A percentile compares a stretch with the other conserved stretches of the same genome.
phyloP scores from a whole-genome alignment of 2,113 vertebrate genomes.

The Cynoglossus semilaevis region DNA sequence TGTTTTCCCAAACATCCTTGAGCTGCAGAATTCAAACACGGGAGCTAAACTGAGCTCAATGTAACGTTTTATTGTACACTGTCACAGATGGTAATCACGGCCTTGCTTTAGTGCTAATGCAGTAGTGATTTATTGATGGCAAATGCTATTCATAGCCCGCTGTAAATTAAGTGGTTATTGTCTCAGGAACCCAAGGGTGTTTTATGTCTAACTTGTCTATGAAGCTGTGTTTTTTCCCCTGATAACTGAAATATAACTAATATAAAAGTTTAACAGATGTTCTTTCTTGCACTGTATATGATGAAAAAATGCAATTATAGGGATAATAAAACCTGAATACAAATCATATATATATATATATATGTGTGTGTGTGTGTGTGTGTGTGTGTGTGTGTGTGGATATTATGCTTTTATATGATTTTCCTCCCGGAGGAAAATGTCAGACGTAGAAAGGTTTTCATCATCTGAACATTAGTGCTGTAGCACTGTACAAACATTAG shows the following conservation, averaged over 20 bases:
- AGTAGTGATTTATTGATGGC: conserved; percentile 37
- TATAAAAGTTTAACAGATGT: not conserved
- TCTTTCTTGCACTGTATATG: not conserved
- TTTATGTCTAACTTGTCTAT: conserved; percentile 8
- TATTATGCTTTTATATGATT: too few species aligned
- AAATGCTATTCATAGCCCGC: conserved; percentile 27
- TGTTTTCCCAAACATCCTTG: not conserved
- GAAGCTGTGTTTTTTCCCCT: not conserved
- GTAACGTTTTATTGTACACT: not conserved
- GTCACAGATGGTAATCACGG: conserved; percentile 26
- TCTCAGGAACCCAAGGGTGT: not conserved
- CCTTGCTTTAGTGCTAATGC: conserved; percentile 16
- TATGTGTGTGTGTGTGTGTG: too few species aligned
- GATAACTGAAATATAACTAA: not conserved
- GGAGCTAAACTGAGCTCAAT: conserved; percentile 1
- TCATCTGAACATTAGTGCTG: too few species aligned
- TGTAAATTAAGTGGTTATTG: conserved; percentile 18
- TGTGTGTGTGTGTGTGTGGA: too few species aligned
- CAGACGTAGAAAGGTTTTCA: too few species aligned
- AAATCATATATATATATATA: not conserved
- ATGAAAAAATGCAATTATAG: not conserved
- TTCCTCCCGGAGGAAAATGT: too few species aligned
- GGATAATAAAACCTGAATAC: not conserved
- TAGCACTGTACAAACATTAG: too few species aligned
- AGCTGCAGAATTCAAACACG: not conserved